A percentile compares a stretch with the other conserved stretches of the same genome.
These are phyloP conservation scores for Gallirallus australis DNA, from an alignment of 2,797 vertebrate species.

Conservation along the genomic window DNA sequence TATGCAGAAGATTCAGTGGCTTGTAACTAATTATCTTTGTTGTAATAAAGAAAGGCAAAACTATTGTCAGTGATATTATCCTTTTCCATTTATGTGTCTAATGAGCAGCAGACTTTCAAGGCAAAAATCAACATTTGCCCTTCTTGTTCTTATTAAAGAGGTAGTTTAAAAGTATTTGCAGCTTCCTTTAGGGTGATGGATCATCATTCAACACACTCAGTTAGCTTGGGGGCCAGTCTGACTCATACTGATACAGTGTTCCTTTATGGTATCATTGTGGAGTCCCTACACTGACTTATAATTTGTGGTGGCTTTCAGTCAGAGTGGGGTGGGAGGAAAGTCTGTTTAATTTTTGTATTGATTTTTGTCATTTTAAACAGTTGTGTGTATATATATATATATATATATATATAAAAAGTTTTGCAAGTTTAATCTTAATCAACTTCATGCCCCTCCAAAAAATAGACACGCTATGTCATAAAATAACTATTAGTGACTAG, in stretches of 20 bases:
- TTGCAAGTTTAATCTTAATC: constrained; percentile 84
- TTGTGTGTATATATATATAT: constrained; percentile 39
- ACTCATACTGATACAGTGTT: not conserved
- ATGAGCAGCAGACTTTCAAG: not conserved
- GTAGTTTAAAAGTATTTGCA: not conserved
- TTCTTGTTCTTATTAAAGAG: not conserved
- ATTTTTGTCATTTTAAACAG: constrained; percentile 75
- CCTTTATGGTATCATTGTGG: accelerated
- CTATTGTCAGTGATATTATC: not conserved
- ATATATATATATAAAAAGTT: constrained; percentile 63
- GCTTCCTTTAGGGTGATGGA: not conserved
- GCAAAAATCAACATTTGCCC: not conserved
- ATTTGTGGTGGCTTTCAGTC: not conserved
- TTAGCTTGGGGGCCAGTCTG: not conserved
- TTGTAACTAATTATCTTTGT: not conserved
- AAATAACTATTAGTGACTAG: constrained; percentile 87
- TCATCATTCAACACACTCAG: not conserved
- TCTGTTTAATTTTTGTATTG: constrained; percentile 61
- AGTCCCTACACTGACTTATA: not conserved
- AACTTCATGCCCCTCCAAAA: constrained; percentile 68
- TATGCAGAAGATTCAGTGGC: not conserved
- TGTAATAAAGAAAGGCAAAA: not conserved
- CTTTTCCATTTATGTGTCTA: not conserved
- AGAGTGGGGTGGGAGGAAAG: not conserved
- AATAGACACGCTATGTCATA: constrained; percentile 82